phyloP scores from a whole-genome alignment of 1,140 invertebrate genomes.

The Tigriopus japonicus region DNA sequence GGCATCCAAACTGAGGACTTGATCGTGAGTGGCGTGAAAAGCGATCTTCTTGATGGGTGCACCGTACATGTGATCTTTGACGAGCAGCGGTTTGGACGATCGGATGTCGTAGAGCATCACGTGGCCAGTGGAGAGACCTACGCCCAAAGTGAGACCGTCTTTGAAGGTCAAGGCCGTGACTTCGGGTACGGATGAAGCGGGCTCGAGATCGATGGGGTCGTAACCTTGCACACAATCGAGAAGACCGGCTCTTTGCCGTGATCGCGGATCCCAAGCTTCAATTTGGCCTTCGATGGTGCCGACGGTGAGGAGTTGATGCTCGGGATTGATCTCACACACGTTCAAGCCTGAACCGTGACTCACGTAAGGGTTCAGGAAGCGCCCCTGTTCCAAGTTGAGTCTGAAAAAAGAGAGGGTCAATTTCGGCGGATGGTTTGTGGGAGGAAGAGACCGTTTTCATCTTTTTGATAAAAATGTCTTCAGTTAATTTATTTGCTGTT shows the following conservation, averaged over 20 bases:
- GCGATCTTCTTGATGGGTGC: slow-evolving; percentile 74
- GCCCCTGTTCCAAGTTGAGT: slow-evolving; percentile 80
- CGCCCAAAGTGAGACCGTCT: slow-evolving; percentile 62
- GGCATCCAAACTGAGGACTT: slow-evolving; percentile 78
- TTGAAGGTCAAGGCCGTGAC: slow-evolving; percentile 60
- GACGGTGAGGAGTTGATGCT: slow-evolving; percentile 64
- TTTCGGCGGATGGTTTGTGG: too few species aligned
- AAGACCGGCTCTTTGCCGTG: slow-evolving; percentile 46
- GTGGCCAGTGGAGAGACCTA: slow-evolving; percentile 83
- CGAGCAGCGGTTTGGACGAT: slow-evolving; percentile 59
- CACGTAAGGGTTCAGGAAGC: background rate
- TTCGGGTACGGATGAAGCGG: slow-evolving; percentile 39
- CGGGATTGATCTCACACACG: slow-evolving; percentile 60
- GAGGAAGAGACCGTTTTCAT: too few species aligned
- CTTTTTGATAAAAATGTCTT: too few species aligned
- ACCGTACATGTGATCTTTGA: slow-evolving; percentile 91
- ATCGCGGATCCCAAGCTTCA: slow-evolving; percentile 87
- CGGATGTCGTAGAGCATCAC: slow-evolving; percentile 86
- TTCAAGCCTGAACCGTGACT: slow-evolving; percentile 42
- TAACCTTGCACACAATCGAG: slow-evolving; percentile 57
- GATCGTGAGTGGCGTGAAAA: slow-evolving; percentile 49
- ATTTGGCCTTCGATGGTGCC: slow-evolving; percentile 82
- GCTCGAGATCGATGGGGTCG: slow-evolving; percentile 39
- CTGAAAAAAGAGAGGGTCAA: too few species aligned
- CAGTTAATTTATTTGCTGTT: too few species aligned